Evolutionary conservation across 2,888 invertebrate species (phyloP).

Genomic region (Lycophotia porphyrea): DNA sequence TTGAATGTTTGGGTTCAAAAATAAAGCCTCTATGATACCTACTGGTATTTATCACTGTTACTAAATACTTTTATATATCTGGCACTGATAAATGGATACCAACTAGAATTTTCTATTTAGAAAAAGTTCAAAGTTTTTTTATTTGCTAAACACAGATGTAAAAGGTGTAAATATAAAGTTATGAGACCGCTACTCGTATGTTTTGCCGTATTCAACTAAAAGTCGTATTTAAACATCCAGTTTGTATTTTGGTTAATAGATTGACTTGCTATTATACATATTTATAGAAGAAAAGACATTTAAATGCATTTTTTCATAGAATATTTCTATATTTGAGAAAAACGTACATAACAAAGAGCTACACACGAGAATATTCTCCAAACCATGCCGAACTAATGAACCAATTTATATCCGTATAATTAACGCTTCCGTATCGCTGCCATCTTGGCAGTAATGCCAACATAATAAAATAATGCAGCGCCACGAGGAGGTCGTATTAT

Average conservation of each 20-base stretch:
- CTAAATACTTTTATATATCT: not conserved
- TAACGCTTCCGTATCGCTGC: constrained; percentile 7
- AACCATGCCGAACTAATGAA: constrained; percentile 20
- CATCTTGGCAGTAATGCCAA: constrained; percentile 11
- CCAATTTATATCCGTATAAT: constrained; percentile 19
- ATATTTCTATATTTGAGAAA: not conserved
- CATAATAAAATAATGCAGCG: constrained; percentile 48
- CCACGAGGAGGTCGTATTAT: constrained; percentile 21
- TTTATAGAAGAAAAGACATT: not conserved
- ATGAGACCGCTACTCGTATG: no score
- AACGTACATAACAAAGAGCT: not conserved
- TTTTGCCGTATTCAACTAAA: no score
- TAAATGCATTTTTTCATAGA: not conserved
- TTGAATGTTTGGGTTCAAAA: constrained; percentile 10
- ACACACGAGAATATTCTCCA: not conserved
- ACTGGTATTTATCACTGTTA: not conserved
- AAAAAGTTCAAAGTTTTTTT: no score
- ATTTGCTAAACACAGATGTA: no score
- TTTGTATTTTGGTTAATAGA: not conserved
- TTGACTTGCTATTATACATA: not conserved
- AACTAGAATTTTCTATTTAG: not conserved
- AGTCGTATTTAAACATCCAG: not conserved
- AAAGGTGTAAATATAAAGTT: no score
- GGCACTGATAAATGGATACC: not conserved
- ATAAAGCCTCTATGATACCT: not conserved